These are phyloP conservation scores for Erethizon dorsatum DNA, from an alignment of 2,797 vertebrate genomes.

Conservation along the genomic window DNA sequence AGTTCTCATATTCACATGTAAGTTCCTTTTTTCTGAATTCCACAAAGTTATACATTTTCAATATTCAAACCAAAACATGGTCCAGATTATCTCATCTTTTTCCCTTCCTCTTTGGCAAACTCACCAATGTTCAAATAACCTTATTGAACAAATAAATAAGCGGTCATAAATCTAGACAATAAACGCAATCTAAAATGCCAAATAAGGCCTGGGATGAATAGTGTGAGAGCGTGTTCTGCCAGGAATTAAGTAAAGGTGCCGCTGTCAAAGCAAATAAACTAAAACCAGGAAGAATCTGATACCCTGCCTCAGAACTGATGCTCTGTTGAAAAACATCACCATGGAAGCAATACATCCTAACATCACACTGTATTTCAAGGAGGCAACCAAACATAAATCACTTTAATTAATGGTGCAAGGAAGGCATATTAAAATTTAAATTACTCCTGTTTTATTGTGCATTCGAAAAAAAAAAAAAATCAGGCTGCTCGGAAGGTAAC, in stretches of 20 bases:
- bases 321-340: slow-evolving; percentile 59
- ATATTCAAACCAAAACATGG: slow-evolving; percentile 32
- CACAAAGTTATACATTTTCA: neutral
- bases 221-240: neutral
- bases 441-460: slow-evolving; percentile 76
- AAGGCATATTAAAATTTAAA: slow-evolving; percentile 78
- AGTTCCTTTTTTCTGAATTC: slow-evolving; percentile 58
- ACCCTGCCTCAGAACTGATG: neutral
- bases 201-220: neutral
- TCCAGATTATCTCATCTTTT: neutral
- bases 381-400: slow-evolving; percentile 80
- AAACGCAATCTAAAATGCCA: neutral
- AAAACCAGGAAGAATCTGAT: neutral
- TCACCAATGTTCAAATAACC: neutral
- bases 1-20: neutral
- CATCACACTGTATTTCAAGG: slow-evolving; percentile 70
- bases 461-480: slow-evolving; percentile 60
- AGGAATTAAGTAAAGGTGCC: slow-evolving; percentile 53
- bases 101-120: slow-evolving; percentile 15
- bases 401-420: slow-evolving; percentile 76
- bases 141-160: slow-evolving; percentile 26
- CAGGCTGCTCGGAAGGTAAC: slow-evolving; percentile 69
- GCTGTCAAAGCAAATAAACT: slow-evolving; percentile 53
- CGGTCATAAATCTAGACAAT: neutral
- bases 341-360: slow-evolving; percentile 61